Evolutionary conservation across 2,888 invertebrate genomes (phyloP).

Genomic region (Rhimphoctona megacephalus): DNA sequence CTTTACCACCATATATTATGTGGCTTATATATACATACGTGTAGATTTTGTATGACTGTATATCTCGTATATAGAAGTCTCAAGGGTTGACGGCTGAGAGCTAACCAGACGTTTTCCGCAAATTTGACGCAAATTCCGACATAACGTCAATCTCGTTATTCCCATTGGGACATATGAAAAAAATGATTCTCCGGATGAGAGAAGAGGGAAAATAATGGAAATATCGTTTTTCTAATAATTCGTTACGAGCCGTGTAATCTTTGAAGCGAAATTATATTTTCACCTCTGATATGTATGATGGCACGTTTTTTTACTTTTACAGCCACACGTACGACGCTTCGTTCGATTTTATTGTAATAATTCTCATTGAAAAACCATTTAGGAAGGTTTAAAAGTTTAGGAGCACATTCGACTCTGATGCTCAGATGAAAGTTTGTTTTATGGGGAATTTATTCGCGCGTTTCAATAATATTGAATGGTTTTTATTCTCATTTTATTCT

Average conservation of each 20-base stretch:
- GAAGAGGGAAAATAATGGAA: neutral
- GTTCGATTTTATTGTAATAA: neutral
- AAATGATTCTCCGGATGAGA: neutral
- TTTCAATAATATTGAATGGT: neutral
- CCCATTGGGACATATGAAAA: conserved; percentile 21
- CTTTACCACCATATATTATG: conserved; percentile 28
- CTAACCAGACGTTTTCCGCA: conserved; percentile 59
- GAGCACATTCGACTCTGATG: neutral
- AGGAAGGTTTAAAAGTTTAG: neutral
- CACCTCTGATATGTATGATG: too few species aligned
- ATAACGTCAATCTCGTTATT: conserved; percentile 61
- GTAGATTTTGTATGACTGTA: conserved; percentile 4
- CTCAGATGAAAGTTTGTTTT: neutral
- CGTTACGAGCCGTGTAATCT: neutral
- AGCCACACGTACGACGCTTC: neutral
- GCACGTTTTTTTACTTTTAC: neutral
- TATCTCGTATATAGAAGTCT: neutral
- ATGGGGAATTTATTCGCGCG: neutral
- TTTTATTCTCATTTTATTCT: conserved; percentile 5
- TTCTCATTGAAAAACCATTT: neutral
- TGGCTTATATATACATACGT: neutral
- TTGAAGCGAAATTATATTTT: neutral
- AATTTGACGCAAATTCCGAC: conserved; percentile 67
- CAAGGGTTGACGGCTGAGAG: conserved; percentile 10
- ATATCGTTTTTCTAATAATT: neutral